These are phyloP conservation scores for Cheilosia pagana DNA, from an alignment of 2,888 invertebrate genomes.

Conservation along the genomic window DNA sequence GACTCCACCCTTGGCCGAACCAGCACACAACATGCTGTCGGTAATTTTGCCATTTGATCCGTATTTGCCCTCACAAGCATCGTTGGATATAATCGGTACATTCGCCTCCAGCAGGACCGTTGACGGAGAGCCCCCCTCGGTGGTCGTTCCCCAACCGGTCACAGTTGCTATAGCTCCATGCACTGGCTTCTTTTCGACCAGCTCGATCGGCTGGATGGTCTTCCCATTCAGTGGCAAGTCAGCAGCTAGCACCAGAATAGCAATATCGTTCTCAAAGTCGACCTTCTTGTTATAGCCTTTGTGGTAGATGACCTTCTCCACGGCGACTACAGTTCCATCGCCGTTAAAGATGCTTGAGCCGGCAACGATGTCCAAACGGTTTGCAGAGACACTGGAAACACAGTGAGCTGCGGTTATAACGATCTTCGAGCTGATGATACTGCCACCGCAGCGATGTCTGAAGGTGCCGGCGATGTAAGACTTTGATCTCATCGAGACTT, in stretches of 20 bases:
- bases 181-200: not conserved
- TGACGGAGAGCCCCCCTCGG: not conserved
- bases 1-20: not conserved
- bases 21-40: constrained; percentile 16
- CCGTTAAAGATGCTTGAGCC: not conserved
- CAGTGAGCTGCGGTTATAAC: constrained; percentile 17
- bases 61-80: not conserved
- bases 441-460: constrained; percentile 6
- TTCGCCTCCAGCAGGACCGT: not conserved
- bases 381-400: not conserved
- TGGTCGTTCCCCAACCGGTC: not conserved
- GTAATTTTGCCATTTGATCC: not conserved
- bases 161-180: not conserved
- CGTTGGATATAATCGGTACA: not conserved
- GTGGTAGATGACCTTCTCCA: not conserved
- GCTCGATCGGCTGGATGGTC: not conserved
- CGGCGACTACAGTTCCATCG: not conserved
- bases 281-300: not conserved
- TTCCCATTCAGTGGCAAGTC: not conserved
- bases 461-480: not conserved
- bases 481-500: not conserved
- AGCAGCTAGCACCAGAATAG: not conserved
- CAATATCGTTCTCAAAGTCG: constrained; percentile 1
- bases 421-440: not conserved
- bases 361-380: not conserved